phyloP scores from a whole-genome alignment of 92 coral and sea anemone species.

The Palythoa grandiflora region DNA sequence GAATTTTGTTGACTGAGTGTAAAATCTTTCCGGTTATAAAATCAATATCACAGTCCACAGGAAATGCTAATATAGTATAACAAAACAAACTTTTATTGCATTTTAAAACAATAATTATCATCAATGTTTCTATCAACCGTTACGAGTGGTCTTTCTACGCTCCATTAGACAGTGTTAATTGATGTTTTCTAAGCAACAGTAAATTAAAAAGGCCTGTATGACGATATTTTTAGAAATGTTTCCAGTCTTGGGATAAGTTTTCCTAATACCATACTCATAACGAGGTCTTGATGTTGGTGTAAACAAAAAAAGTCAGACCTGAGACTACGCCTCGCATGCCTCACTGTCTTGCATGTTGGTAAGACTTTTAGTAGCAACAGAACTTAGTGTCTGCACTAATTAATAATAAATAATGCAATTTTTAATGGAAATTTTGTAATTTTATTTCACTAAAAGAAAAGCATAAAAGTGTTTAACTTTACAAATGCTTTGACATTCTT shows the following conservation, averaged over 20 bases:
- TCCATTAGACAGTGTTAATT: constrained; percentile 20
- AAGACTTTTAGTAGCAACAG: not conserved
- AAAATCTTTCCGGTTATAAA: constrained; percentile 16
- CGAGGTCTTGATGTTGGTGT: constrained; percentile 14
- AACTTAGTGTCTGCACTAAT: too few relatives aligned
- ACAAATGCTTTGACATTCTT: too few relatives aligned
- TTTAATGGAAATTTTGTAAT: not conserved
- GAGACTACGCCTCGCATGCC: constrained; percentile 10
- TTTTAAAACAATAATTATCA: constrained; percentile 33
- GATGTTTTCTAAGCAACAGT: constrained; percentile 22
- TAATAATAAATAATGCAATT: too few relatives aligned
- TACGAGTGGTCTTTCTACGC: constrained; percentile 50
- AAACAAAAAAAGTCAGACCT: constrained; percentile 6
- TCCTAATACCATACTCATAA: constrained; percentile 13
- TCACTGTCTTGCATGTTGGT: constrained; percentile 9
- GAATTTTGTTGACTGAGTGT: not conserved
- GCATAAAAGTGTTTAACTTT: not conserved
- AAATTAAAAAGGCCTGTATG: constrained; percentile 6
- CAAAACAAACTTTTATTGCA: constrained; percentile 32
- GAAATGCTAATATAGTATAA: constrained; percentile 23
- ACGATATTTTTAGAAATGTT: constrained; percentile 12
- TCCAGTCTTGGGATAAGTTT: constrained; percentile 10
- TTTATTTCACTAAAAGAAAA: not conserved
- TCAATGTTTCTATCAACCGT: constrained; percentile 48
- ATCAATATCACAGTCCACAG: constrained; percentile 29